Conservation (phyloP, 2,797 vertebrate species). For the Stomatorhinus walkeri region DNA sequence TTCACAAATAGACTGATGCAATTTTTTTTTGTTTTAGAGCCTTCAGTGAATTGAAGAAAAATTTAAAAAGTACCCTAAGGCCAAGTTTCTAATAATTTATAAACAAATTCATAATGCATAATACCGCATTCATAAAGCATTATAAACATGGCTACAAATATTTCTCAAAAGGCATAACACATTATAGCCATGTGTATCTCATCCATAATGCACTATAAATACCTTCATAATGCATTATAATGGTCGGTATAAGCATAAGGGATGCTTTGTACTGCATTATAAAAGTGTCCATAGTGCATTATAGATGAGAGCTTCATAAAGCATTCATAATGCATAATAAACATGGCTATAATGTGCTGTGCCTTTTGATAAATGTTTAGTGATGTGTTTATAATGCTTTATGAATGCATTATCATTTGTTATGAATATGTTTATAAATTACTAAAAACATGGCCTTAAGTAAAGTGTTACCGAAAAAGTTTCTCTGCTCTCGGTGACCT, state of each 20-base stretch:
- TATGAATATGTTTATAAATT: not conserved
- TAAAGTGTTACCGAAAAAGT: constrained; percentile 3
- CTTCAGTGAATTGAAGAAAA: constrained; percentile 31
- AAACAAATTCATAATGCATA: not conserved
- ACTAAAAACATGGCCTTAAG: not conserved
- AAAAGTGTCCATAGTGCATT: not conserved
- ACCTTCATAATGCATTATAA: not conserved
- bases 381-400: not conserved
- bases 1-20: not conserved
- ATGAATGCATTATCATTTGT: not conserved
- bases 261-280: not conserved
- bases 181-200: not conserved
- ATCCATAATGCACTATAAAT: not conserved
- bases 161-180: not conserved
- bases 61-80: not conserved
- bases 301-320: not conserved
- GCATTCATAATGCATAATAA: not conserved
- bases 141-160: not conserved
- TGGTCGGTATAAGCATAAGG: not conserved
- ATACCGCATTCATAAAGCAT: not conserved
- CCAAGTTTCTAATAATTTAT: not conserved
- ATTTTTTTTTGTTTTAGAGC: not conserved
- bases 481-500: constrained; percentile 39
- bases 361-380: not conserved
- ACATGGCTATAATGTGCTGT: not conserved